Conservation (phyloP, 1,140 invertebrate genomes). For the Alviniconcha marisindica region DNA sequence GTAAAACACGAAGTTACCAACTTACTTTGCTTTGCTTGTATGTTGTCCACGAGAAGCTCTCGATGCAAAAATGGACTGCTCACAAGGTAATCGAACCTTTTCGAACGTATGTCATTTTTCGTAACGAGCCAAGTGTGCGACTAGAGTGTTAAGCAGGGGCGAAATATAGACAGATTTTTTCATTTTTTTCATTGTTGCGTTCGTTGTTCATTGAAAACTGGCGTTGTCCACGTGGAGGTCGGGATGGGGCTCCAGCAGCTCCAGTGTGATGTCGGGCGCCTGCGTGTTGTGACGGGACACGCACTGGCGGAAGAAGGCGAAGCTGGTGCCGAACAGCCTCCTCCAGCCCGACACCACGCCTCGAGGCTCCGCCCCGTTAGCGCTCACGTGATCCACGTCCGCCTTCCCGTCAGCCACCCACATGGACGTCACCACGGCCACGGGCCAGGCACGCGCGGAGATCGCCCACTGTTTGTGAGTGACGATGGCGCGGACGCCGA, state of each 20-base stretch:
- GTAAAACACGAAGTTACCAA: no score
- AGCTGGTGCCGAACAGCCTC: conserved; percentile 47
- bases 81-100: not conserved
- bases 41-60: not conserved
- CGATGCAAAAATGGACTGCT: not conserved
- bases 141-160: not conserved
- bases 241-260: conserved; percentile 38
- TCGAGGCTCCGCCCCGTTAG: conserved; percentile 45
- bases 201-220: not conserved
- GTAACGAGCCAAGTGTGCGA: no score
- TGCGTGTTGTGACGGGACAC: conserved; percentile 54
- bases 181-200: not conserved
- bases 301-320: conserved; percentile 57
- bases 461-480: conserved; percentile 40
- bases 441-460: conserved; percentile 38
- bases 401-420: conserved; percentile 58
- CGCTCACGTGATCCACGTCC: conserved; percentile 56
- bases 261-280: conserved; percentile 50
- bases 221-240: not conserved
- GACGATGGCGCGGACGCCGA: conserved; percentile 43
- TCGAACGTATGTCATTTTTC: not conserved
- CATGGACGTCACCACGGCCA: conserved; percentile 51
- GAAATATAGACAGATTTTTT: not conserved
- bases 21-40: no score
- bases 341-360: conserved; percentile 49